Base-by-base conservation (phyloP, 2,113 vertebrate species). In the Electrona antarctica region DNA sequence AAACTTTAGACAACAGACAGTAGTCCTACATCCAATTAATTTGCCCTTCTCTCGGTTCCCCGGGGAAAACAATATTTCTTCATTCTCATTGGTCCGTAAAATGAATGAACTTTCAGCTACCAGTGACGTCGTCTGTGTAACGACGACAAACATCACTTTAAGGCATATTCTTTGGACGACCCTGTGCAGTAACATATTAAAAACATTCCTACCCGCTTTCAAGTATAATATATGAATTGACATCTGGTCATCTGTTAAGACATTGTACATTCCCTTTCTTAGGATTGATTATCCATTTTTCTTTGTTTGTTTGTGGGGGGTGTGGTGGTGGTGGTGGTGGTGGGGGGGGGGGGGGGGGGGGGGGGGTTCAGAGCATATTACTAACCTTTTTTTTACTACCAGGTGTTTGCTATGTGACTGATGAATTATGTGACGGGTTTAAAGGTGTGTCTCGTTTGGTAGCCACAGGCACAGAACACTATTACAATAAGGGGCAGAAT, bases 1-100 rank as follows among this genome's bases (percentile, higher is more conserved):
- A 91, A 93, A 93, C 71, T 91, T 92, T 87, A 84, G 87, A 89
- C 82, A 90, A 86, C 81, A 69, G 15, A 92, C 87, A 88, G 82
- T 81, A 86, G 82, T 89, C 76, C 67, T 64, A 84, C 79, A 82
- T 75, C 81, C 57, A 85, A 85, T 81, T 64, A 65, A 61, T 74
- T 76, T 50, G 56, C 72, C 21, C 74, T 55, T 33, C 52, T 55
- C 21, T 78, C 41, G 67, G 71, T 71, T 69, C 50, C 67, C 62
- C 75, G 49, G 66, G 73, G 77, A 54, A 64, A 67, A 63, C 15
- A 60, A 58, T 82, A 68, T 10, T 65, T 28, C 73, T 88, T 86
- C 74, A 70, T 84, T 87, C 71, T 86, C 58, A 83, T 82, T 85
- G 83, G 85, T 88, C 80, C 58, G 7, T 61, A 73, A 79, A 67